Percentiles rank a stretch among this genome's conserved stretches.
phyloP scores from a whole-genome alignment of 2,888 invertebrate species.

The Tenodera sinensis region DNA sequence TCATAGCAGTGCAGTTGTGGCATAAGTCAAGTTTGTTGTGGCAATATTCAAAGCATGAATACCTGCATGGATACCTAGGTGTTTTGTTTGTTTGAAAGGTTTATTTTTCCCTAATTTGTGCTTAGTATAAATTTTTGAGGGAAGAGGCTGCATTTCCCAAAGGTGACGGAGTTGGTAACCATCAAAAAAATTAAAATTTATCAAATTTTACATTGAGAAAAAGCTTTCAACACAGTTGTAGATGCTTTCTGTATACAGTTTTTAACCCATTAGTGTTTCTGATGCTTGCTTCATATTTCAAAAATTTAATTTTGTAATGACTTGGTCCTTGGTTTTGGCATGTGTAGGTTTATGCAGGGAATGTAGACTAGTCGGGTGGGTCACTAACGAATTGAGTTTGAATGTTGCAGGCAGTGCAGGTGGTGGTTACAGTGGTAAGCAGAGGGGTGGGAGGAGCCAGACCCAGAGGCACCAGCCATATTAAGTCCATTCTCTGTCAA shows the following conservation, averaged over 20 bases:
- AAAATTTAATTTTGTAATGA: neutral
- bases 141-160: neutral
- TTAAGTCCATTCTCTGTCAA: conserved; percentile 46
- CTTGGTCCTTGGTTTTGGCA: neutral
- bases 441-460: conserved; percentile 68
- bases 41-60: neutral
- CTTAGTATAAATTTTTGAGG: neutral
- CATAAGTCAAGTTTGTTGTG: neutral
- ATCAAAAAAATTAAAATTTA: neutral
- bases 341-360: neutral
- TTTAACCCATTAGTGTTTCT: neutral
- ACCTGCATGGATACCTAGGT: no score
- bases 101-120: neutral
- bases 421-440: conserved; percentile 66
- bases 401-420: conserved; percentile 33
- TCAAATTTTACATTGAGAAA: neutral
- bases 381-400: conserved; percentile 35
- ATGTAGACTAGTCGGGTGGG: neutral
- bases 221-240: neutral
- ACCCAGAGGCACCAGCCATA: conserved; percentile 84
- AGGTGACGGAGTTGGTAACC: neutral
- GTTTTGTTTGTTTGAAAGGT: no score
- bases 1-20: no score
- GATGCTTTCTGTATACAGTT: neutral
- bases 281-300: neutral